Percentiles rank a stretch among this genome's conserved stretches.
These are phyloP conservation scores for Heliconius hewitsoni DNA, from an alignment of 1,140 invertebrate species.

Conservation along the genomic window DNA sequence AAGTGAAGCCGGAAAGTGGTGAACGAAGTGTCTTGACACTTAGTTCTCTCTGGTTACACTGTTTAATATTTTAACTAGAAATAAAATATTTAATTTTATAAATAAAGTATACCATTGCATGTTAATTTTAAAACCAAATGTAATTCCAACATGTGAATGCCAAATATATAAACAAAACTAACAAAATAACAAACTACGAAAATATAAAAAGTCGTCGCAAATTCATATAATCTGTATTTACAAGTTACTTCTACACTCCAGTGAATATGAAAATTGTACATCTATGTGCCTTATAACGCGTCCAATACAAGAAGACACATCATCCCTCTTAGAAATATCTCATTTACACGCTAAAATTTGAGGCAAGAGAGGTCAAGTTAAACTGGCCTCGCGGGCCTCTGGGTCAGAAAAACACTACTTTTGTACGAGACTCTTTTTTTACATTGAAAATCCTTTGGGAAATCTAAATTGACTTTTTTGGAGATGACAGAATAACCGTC, in stretches of 20 bases:
- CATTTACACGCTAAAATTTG: constrained; percentile 12
- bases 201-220: neutral
- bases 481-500: constrained; percentile 31
- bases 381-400: constrained; percentile 18
- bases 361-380: constrained; percentile 18
- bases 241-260: constrained; percentile 10
- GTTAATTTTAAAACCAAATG: neutral
- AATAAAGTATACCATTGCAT: too few species aligned
- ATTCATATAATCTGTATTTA: constrained; percentile 17
- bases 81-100: too few species aligned
- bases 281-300: constrained; percentile 25
- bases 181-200: neutral
- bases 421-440: constrained; percentile 36
- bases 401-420: constrained; percentile 35
- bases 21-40: too few species aligned
- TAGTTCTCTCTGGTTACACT: too few species aligned
- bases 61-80: too few species aligned
- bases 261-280: constrained; percentile 24
- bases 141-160: neutral
- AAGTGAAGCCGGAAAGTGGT: too few species aligned
- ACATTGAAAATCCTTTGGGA: constrained; percentile 34
- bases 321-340: constrained; percentile 28
- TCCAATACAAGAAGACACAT: constrained; percentile 23
- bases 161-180: neutral
- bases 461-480: constrained; percentile 34